A percentile compares a stretch with the other conserved stretches of the same genome.
Evolutionary conservation across 2,888 invertebrate species (phyloP).

Genomic region (Coleophora deauratella): DNA sequence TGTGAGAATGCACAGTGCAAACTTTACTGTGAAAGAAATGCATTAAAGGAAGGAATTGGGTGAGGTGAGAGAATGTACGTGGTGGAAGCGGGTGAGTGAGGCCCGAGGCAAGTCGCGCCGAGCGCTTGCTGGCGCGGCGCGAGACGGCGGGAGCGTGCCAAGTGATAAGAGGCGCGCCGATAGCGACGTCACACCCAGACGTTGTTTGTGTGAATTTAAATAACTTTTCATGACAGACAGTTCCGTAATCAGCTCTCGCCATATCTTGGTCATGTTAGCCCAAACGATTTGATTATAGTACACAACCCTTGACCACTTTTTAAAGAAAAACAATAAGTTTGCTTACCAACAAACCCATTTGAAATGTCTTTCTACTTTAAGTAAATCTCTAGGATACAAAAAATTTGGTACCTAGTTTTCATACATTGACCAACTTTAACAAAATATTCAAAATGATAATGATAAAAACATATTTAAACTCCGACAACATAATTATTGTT

Average conservation of each 20-base stretch:
- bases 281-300: slow-evolving; percentile 47
- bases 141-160: slow-evolving; percentile 70
- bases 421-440: no score
- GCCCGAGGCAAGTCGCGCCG: slow-evolving; percentile 49
- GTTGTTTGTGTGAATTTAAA: slow-evolving; percentile 74
- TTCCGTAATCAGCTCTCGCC: slow-evolving; percentile 71
- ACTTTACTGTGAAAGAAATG: slow-evolving; percentile 3
- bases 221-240: slow-evolving; percentile 74
- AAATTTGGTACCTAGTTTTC: no score
- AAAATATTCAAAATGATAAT: no score
- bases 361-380: no score
- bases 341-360: no score
- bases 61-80: slow-evolving; percentile 39
- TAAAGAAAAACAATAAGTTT: no score
- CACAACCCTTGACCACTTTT: slow-evolving; percentile 6
- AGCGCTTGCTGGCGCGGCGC: no score
- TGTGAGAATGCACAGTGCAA: background rate
- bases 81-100: slow-evolving; percentile 36
- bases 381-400: no score
- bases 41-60: no score
- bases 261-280: slow-evolving; percentile 51
- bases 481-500: no score
- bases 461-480: no score
- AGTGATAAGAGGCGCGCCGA: slow-evolving; percentile 74
- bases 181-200: slow-evolving; percentile 74